A percentile compares a stretch with the other conserved stretches of the same genome.
These are phyloP conservation scores for Camptogramma bilineatum DNA, from an alignment of 2,888 invertebrate species.

Conservation along the genomic window DNA sequence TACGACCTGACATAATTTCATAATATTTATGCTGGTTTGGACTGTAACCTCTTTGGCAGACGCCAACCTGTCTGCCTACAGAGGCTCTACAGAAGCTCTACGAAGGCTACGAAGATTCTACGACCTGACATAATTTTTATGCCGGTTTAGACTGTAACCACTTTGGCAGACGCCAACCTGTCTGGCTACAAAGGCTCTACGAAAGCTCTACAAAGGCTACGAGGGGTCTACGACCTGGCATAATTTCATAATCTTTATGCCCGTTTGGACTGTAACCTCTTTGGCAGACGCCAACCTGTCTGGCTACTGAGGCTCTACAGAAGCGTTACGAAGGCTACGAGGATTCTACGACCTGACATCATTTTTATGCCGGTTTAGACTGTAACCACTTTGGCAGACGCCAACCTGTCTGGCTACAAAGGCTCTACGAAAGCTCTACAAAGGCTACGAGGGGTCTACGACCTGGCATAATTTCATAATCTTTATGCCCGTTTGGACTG, in stretches of 20 bases:
- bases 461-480: not conserved
- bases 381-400: conserved; percentile 43
- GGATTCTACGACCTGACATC: not conserved
- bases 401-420: conserved; percentile 9
- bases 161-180: conserved; percentile 43
- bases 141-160: conserved; percentile 29
- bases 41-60: too few species aligned
- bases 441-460: not conserved
- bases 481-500: not conserved
- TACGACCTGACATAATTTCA: too few species aligned
- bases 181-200: conserved; percentile 9
- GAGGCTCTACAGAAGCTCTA: too few species aligned
- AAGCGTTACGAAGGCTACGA: too few species aligned
- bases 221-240: not conserved
- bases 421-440: not conserved
- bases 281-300: not conserved
- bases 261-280: not conserved
- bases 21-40: too few species aligned
- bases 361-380: conserved; percentile 17
- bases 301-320: not conserved
- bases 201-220: not conserved
- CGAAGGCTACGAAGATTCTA: too few species aligned
- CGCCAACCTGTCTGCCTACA: too few species aligned
- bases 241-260: not conserved
- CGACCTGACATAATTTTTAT: not conserved